These are phyloP conservation scores for Leptocoma aspasia DNA, from an alignment of 2,113 vertebrate genomes.

Conservation along the genomic window DNA sequence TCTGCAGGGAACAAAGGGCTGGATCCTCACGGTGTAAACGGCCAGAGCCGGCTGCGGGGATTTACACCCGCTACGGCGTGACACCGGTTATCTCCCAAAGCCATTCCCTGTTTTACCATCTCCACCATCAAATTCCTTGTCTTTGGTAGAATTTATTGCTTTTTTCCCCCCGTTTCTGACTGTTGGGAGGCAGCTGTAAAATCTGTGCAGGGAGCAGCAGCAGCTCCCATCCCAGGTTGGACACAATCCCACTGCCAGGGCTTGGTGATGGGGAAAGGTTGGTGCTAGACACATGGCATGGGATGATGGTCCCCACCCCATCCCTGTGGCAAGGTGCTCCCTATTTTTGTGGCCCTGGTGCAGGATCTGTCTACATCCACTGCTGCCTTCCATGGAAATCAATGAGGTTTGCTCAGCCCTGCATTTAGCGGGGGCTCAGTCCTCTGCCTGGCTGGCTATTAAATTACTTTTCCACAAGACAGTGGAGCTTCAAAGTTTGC, in stretches of 20 bases:
- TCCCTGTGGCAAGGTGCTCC: not conserved
- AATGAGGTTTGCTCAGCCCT: not conserved
- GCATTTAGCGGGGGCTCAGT: not conserved
- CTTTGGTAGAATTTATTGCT: not conserved
- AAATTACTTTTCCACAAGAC: conserved; percentile 2
- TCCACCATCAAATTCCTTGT: not conserved
- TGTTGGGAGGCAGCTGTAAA: not conserved
- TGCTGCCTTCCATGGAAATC: not conserved
- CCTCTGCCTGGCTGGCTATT: not conserved
- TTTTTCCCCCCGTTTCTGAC: not conserved
- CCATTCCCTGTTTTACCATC: not conserved
- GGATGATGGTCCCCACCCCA: not conserved
- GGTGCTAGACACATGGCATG: fast-evolving
- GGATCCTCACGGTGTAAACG: conserved; percentile 42
- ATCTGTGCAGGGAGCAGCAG: not conserved
- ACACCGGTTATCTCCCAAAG: conserved; percentile 35
- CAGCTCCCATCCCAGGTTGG: fast-evolving
- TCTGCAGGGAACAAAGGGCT: conserved; percentile 45
- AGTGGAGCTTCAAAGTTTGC: not conserved
- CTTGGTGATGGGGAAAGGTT: not conserved
- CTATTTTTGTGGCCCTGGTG: not conserved
- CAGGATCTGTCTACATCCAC: not conserved
- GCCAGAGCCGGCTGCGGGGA: not conserved
- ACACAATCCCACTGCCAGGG: not conserved
- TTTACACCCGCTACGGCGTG: not conserved